These are phyloP conservation scores for Troglohyphantes excavatus DNA, from an alignment of 2,888 invertebrate species.

Conservation along the genomic window DNA sequence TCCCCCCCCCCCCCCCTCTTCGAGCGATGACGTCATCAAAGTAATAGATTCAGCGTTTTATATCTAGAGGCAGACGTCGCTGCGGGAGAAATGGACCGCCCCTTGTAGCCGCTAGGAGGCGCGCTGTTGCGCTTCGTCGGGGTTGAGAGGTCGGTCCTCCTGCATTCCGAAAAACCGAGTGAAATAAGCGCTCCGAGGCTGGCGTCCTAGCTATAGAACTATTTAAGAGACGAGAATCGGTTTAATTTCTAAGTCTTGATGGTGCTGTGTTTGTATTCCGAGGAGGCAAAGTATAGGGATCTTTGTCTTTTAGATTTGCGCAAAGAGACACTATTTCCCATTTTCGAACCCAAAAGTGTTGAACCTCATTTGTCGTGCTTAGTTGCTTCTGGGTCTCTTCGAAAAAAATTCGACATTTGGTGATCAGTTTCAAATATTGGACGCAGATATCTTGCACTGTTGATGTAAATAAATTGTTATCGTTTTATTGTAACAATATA, in stretches of 20 bases:
- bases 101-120: not conserved
- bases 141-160: not conserved
- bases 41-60: slow-evolving; percentile 76
- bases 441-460: not conserved
- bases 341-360: not conserved
- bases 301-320: slow-evolving; percentile 4
- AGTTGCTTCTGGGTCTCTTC: not conserved
- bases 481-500: too few species aligned
- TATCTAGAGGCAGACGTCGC: slow-evolving; percentile 66
- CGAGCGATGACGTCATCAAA: slow-evolving; percentile 73
- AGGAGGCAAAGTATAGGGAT: not conserved
- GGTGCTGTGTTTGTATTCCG: slow-evolving; percentile 72
- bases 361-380: not conserved
- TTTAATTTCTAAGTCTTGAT: slow-evolving; percentile 73
- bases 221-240: slow-evolving; percentile 48
- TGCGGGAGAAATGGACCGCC: not conserved
- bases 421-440: not conserved
- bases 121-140: not conserved
- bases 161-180: not conserved
- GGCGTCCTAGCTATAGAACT: slow-evolving; percentile 58
- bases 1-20: slow-evolving; percentile 2
- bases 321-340: not conserved
- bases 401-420: not conserved
- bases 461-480: not conserved
- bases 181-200: not conserved